Percentiles rank a stretch among this genome's conserved stretches.
These are phyloP conservation scores for Thalassarche chlororhynchos DNA, from an alignment of 2,113 vertebrate species.

Conservation along the genomic window DNA sequence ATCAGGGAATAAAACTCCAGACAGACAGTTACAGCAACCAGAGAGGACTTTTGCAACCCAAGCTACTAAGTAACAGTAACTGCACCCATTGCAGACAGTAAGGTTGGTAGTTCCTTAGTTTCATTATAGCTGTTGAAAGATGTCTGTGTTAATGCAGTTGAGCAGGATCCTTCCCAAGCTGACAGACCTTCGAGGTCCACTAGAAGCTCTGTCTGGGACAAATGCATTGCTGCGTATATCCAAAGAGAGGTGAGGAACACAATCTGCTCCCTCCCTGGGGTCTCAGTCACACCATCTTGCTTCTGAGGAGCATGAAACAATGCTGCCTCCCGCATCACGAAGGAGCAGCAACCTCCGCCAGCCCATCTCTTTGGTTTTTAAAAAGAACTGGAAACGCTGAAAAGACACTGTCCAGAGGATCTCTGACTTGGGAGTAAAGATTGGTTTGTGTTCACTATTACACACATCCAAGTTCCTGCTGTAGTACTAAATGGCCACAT, in stretches of 20 bases:
- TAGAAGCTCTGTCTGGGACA: not conserved
- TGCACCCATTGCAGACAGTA: not conserved
- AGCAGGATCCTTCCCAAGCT: not conserved
- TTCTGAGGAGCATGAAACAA: not conserved
- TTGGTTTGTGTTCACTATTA: not conserved
- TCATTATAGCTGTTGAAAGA: not conserved
- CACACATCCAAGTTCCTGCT: not conserved
- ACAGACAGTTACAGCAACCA: not conserved
- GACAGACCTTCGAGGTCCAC: not conserved
- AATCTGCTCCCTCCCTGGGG: not conserved
- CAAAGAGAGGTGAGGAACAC: not conserved
- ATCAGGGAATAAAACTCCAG: not conserved
- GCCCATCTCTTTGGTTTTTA: not conserved
- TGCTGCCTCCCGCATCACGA: rapidly evolving
- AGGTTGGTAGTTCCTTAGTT: not conserved
- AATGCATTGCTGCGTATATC: not conserved
- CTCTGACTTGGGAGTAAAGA: not conserved
- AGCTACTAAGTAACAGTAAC: not conserved
- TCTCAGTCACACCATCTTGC: not conserved
- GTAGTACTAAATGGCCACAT: not conserved
- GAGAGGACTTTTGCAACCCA: not conserved
- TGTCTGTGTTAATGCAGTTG: not conserved
- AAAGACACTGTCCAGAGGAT: not conserved
- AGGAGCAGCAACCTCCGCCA: not conserved
- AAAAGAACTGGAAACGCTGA: not conserved